Conservation (phyloP, 2,888 invertebrate species). For the Sphinx pinastri region DNA sequence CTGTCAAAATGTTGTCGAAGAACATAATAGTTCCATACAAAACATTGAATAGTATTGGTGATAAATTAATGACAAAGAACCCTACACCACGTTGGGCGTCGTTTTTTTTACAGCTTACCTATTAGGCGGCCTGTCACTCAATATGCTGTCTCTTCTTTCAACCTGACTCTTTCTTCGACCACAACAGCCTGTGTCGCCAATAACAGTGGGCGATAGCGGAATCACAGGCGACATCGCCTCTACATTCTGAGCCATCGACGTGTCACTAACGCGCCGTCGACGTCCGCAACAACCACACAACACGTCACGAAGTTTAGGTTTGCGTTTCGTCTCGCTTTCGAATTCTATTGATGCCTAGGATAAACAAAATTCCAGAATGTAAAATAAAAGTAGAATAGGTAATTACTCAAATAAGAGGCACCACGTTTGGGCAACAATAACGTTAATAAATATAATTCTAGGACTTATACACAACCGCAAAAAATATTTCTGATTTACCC, state of each 20-base stretch:
- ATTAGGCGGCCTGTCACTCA: slow-evolving; percentile 75
- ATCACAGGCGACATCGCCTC: slow-evolving; percentile 40
- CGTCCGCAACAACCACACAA: slow-evolving; percentile 68
- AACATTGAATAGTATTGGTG: no score
- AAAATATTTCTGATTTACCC: no score
- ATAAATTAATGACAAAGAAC: no score
- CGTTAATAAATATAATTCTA: no score
- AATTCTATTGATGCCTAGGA: slow-evolving; percentile 69
- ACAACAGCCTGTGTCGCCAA: slow-evolving; percentile 67
- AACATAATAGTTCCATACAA: no score
- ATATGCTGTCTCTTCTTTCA: slow-evolving; percentile 82
- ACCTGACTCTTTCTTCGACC: slow-evolving; percentile 70
- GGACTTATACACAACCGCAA: no score
- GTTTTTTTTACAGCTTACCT: slow-evolving; percentile 50
- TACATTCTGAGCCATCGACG: slow-evolving; percentile 42
- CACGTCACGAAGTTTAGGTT: slow-evolving; percentile 76
- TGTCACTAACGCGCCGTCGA: slow-evolving; percentile 53
- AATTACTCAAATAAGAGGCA: no score
- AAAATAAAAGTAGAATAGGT: no score
- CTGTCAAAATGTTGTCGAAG: no score
- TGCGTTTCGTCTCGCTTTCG: slow-evolving; percentile 73
- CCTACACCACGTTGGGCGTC: slow-evolving; percentile 5
- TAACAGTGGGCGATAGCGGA: slow-evolving; percentile 52
- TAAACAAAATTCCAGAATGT: not conserved
- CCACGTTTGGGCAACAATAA: no score